These are phyloP conservation scores for Cyprinodon diabolis DNA, from an alignment of 2,797 vertebrate genomes.

Conservation along the genomic window DNA sequence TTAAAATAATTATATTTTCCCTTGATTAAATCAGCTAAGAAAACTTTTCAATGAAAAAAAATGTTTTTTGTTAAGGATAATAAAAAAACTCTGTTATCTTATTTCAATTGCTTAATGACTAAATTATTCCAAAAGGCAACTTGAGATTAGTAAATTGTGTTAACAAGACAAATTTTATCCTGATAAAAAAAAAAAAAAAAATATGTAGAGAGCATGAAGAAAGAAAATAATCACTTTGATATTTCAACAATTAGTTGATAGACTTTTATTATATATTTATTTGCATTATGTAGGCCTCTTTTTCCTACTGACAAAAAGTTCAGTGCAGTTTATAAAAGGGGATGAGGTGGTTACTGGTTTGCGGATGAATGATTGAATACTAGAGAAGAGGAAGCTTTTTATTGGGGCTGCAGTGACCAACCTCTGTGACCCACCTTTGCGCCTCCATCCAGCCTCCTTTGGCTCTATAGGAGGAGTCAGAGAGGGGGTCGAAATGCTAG, in stretches of 20 bases:
- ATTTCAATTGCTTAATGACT: too few relatives aligned
- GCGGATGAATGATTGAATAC: conserved; percentile 36
- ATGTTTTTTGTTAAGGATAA: too few relatives aligned
- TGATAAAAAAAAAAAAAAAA: too few relatives aligned
- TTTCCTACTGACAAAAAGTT: not conserved
- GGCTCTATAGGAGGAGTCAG: conserved; percentile 39
- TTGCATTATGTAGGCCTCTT: not conserved
- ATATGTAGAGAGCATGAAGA: not conserved
- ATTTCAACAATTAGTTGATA: not conserved
- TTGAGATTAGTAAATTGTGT: too few relatives aligned
- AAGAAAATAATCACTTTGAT: not conserved
- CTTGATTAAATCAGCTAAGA: too few relatives aligned
- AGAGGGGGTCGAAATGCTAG: conserved; percentile 38
- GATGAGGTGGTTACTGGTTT: conserved; percentile 33
- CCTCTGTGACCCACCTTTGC: conserved; percentile 23
- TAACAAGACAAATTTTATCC: too few relatives aligned
- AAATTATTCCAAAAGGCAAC: too few relatives aligned
- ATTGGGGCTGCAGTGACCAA: conserved; percentile 35
- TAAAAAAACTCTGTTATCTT: too few relatives aligned
- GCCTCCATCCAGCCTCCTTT: conserved; percentile 3
- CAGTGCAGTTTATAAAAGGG: not conserved
- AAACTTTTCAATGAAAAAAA: too few relatives aligned
- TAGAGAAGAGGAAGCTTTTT: conserved; percentile 31
- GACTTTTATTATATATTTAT: not conserved
- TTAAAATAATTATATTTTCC: too few relatives aligned